Percentiles rank a stretch among this genome's conserved stretches.
Conservation (phyloP, 2,888 invertebrate genomes). For the Dolomedes plantarius region DNA sequence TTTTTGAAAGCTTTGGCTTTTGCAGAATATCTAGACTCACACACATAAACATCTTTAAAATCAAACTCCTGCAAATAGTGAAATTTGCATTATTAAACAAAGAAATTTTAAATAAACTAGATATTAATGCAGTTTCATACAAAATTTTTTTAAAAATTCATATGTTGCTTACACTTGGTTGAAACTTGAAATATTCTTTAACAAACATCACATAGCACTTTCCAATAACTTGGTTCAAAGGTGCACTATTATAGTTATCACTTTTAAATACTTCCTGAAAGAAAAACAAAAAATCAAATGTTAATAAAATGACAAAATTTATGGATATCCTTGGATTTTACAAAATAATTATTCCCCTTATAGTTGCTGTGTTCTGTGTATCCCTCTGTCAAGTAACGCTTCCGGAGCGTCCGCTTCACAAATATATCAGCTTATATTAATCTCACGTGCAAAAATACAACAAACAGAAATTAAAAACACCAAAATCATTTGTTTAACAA, state of each 20-base stretch:
- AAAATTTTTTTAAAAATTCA: background rate
- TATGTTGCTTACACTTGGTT: conserved; percentile 81
- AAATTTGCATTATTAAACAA: background rate
- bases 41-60: conserved; percentile 96
- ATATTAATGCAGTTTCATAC: background rate
- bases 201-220: conserved; percentile 95
- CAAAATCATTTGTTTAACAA: too few relatives aligned
- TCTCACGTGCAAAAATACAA: too few relatives aligned
- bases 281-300: conserved; percentile 42
- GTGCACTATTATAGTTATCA: conserved; percentile 89
- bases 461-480: too few relatives aligned
- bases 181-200: conserved; percentile 93
- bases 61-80: conserved; percentile 81
- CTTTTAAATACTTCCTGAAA: conserved; percentile 96
- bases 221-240: conserved; percentile 89
- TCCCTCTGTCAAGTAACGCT: too few relatives aligned
- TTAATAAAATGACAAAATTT: too few relatives aligned
- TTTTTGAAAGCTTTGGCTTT: conserved; percentile 93
- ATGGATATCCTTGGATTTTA: too few relatives aligned
- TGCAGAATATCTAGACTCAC: conserved; percentile 95
- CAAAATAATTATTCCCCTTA: too few relatives aligned
- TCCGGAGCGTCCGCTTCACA: too few relatives aligned
- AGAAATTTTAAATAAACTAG: background rate
- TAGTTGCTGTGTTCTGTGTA: too few relatives aligned
- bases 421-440: too few relatives aligned